Conservation (phyloP, 2,113 vertebrate species). For the Miniopterus natalensis region DNA sequence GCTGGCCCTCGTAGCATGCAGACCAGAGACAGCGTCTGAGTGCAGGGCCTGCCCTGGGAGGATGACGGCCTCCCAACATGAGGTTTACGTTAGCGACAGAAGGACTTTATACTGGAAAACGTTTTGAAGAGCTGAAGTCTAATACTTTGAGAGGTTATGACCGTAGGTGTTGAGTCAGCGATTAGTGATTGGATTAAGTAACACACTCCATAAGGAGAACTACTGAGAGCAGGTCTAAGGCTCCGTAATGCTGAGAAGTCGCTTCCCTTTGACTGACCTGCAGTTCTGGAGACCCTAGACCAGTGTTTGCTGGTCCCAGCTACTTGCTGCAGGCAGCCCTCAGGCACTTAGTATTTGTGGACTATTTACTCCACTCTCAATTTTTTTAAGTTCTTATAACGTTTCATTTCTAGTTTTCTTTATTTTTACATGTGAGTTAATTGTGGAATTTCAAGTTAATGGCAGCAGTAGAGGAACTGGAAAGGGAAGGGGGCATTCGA, state of each 20-base stretch:
- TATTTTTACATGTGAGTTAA: not conserved
- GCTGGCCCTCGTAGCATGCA: no score
- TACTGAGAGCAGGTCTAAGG: not conserved
- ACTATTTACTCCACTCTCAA: not conserved
- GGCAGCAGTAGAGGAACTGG: not conserved
- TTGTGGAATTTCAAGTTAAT: not conserved
- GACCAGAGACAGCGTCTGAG: no score
- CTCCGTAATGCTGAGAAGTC: not conserved
- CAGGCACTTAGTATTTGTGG: not conserved
- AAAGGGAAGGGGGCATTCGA: not conserved
- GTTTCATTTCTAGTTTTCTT: not conserved
- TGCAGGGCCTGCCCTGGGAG: no score
- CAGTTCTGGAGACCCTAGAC: not conserved
- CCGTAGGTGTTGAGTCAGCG: not conserved
- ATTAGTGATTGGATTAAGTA: not conserved
- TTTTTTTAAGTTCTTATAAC: not conserved
- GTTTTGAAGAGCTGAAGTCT: not conserved
- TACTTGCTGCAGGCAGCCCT: not conserved
- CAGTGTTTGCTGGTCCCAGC: not conserved
- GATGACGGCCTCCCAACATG: not conserved
- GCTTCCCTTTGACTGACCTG: not conserved
- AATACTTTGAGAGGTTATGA: conserved; percentile 9
- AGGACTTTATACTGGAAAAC: not conserved
- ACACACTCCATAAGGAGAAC: not conserved
- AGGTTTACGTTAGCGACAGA: not conserved